Evolutionary conservation across 2,113 vertebrate genomes (phyloP), one percentile per base, ranked within the genome.

Genomic region (Podarcis cretensis): DNA sequence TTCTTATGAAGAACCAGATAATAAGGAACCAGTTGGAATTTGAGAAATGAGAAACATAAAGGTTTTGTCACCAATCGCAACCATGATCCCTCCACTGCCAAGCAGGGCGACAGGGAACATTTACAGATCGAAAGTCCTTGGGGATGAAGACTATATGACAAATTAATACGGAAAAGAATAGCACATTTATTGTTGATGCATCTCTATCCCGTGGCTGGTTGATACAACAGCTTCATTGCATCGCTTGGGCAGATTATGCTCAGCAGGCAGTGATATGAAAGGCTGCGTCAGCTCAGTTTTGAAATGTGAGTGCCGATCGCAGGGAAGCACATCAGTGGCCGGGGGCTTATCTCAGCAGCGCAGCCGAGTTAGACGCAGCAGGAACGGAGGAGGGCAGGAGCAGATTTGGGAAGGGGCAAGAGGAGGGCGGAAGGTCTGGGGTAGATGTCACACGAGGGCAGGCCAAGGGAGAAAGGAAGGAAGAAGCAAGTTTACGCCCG

Each of bases 231-330:
- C 65, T 88, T 91, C 84, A 74, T 85, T 78, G 79, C 25, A 78
- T 89, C 77, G 83, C 83, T 21, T 20, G 57, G 85, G 83, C 57
- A 90, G 83, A 91, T 92, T 92, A 87, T 80, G 91, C 93, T 92
- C 91, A 83, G 89, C 81, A 91, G 92, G 89, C 68, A 84, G 27
- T 59, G 83, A 84, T 73, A 79, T 89, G 81, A 91, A 95, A 93
- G 83, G 88, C 83, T 83, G 79, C 80, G 83, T 66, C 90, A 69
- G 90, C 93, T 86, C 78, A 76, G 43, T 25, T 82, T 89, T 78
- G 89, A 81, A 77, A 83, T 1, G 82, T 93, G 83, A 78, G 32
- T 90, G 90, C 73, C 79, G 89, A 83, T 81, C 32, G 73, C 81
- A 57, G 88, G 86, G 66, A 6, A 0, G 71, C 0, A 0, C 77